phyloP scores from a whole-genome alignment of 2,888 invertebrate genomes.

The Petrolisthes manimaculis region DNA sequence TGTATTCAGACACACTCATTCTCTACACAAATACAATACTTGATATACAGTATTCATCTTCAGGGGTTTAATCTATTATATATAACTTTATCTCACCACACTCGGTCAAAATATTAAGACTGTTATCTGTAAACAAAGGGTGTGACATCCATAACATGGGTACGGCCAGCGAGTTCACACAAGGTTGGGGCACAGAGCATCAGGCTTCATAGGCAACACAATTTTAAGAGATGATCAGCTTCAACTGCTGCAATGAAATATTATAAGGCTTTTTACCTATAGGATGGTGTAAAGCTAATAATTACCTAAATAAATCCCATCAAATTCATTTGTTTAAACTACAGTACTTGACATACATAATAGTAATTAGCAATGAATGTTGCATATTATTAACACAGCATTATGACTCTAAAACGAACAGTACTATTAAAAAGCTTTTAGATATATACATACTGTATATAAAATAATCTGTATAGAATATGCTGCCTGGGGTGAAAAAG shows the following conservation, averaged over 20 bases:
- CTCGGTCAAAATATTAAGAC: neutral
- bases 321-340: neutral
- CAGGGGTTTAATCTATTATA: neutral
- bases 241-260: neutral
- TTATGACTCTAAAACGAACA: too few species aligned
- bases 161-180: neutral
- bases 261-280: neutral
- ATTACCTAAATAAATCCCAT: neutral
- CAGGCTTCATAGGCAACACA: neutral
- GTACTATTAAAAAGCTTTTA: too few species aligned
- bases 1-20: neutral
- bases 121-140: neutral
- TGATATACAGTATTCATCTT: slow-evolving; percentile 4
- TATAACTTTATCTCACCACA: slow-evolving; percentile 4
- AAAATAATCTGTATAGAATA: too few species aligned
- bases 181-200: neutral
- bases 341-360: too few species aligned
- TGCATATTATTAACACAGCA: too few species aligned
- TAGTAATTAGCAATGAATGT: too few species aligned
- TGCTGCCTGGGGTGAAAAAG: too few species aligned
- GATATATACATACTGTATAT: too few species aligned
- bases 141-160: neutral
- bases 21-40: neutral
- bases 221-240: neutral
- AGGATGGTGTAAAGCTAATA: neutral